phyloP scores from a whole-genome alignment of 2,113 vertebrate species.

The Scomber scombrus region DNA sequence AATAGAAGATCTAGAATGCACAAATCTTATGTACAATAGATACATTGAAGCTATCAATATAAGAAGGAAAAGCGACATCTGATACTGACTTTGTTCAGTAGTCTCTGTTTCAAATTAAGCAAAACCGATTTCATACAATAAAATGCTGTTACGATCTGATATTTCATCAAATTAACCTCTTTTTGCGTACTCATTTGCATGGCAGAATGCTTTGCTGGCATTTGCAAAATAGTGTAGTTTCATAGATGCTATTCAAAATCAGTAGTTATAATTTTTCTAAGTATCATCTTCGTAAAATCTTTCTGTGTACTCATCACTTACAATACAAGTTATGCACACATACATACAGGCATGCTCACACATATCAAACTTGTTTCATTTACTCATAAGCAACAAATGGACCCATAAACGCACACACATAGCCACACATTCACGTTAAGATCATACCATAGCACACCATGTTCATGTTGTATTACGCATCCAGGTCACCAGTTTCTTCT shows the following conservation, averaged over 20 bases:
- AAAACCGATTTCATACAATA: slow-evolving; percentile 44
- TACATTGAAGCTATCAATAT: slow-evolving; percentile 61
- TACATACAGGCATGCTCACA: slow-evolving; percentile 68
- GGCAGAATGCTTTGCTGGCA: slow-evolving; percentile 50
- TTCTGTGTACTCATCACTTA: slow-evolving; percentile 52
- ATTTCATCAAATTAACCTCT: slow-evolving; percentile 44
- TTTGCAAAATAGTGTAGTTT: slow-evolving; percentile 56
- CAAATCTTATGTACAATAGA: slow-evolving; percentile 62
- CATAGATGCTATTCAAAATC: slow-evolving; percentile 40
- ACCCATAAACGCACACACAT: slow-evolving; percentile 55
- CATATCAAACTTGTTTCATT: slow-evolving; percentile 43
- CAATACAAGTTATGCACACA: slow-evolving; percentile 57
- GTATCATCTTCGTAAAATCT: slow-evolving; percentile 36
- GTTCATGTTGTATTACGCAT: slow-evolving; percentile 7
- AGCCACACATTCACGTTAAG: slow-evolving; percentile 28
- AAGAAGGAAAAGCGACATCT: slow-evolving; percentile 73
- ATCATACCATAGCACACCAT: slow-evolving; percentile 7
- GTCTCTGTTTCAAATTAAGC: slow-evolving; percentile 41
- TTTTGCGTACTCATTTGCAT: slow-evolving; percentile 46
- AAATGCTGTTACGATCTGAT: slow-evolving; percentile 40
- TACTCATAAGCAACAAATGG: slow-evolving; percentile 55
- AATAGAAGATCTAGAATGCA: slow-evolving; percentile 56
- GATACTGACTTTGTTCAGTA: slow-evolving; percentile 45
- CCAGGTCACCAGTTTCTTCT: neutral
- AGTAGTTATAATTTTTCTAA: slow-evolving; percentile 22